Evolutionary conservation across 2,113 vertebrate species (phyloP), one percentile per base, ranked within the genome.

Genomic region (Cichladusa arquata): DNA sequence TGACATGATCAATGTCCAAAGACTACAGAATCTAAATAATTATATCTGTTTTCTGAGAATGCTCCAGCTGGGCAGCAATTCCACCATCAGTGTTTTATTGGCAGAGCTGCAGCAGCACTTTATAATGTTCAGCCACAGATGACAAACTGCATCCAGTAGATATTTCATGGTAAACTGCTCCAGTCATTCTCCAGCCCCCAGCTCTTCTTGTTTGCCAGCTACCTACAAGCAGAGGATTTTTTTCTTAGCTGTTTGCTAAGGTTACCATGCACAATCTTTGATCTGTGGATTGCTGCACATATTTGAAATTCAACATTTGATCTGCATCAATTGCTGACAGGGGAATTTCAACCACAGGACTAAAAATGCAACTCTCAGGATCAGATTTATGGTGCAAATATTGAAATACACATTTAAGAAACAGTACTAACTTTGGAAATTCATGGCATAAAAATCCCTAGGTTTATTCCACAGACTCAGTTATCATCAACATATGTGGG

Each of bases 291-390:
- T 60, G 56, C 80, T 72, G 65, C 61, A 72, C 19, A 8, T 50
- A 90, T 60, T 36, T 92, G 61, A 95, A 93, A 58, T 70, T 88
- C 86, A 91, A 74, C 74, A 95, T 81, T 58, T 60, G 24, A 60
- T 78, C 67, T 91, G 47, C 56, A 56, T 84, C 69, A 88, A 24
- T 57, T 90, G 53, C 79, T 86, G 51, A 18, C 62, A 61, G 40
- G 51, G 38, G 48, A 89, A 71, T 93, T 86, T 93, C 76, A 92
- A 56, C 91, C 44, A 61, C 7, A 66, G 47, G n/a, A 56, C 38
- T 83, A 12, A 93, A 95, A 89, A 50, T 51, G 54, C 61, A 84
- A 14, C 24, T 88, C 67, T 71, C 40, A 14, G 36, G n/a, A 84
- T 88, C 25, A 67, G 67, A 74, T 76, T 79, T 79, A 57, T 29